These are phyloP conservation scores for Nephila pilipes DNA, from an alignment of 1,140 invertebrate species.

Conservation along the genomic window DNA sequence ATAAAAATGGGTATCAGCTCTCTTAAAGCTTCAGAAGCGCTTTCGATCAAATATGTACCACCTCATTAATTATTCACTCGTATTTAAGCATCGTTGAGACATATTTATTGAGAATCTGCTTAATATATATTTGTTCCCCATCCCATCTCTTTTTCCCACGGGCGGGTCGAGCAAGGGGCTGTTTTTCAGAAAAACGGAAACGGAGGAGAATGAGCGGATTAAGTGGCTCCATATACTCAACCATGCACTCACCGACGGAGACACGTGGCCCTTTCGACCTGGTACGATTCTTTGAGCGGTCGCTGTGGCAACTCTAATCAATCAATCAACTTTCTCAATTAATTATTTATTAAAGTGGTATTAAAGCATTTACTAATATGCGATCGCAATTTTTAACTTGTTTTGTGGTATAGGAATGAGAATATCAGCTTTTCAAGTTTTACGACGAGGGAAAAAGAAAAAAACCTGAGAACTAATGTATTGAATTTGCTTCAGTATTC, in stretches of 20 bases:
- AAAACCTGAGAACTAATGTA: no score
- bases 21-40: no score
- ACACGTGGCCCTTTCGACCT: not conserved
- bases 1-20: no score
- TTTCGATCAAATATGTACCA: not conserved
- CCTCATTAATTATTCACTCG: not conserved
- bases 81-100: not conserved
- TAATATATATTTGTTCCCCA: not conserved
- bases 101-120: not conserved
- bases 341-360: not conserved
- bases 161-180: not conserved
- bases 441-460: no score
- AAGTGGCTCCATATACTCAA: not conserved
- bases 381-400: not conserved
- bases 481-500: no score
- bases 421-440: not conserved
- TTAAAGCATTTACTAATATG: not conserved
- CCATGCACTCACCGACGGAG: not conserved
- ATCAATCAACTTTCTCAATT: conserved; percentile 6
- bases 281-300: not conserved
- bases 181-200: not conserved
- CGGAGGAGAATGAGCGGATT: conserved; percentile 52
- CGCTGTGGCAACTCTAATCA: not conserved
- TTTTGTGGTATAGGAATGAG: not conserved
- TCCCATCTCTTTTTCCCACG: conserved; percentile 29